Percentiles rank a stretch among this genome's conserved stretches.
phyloP scores from a whole-genome alignment of 2,113 vertebrate species.

The Percina caprodes region DNA sequence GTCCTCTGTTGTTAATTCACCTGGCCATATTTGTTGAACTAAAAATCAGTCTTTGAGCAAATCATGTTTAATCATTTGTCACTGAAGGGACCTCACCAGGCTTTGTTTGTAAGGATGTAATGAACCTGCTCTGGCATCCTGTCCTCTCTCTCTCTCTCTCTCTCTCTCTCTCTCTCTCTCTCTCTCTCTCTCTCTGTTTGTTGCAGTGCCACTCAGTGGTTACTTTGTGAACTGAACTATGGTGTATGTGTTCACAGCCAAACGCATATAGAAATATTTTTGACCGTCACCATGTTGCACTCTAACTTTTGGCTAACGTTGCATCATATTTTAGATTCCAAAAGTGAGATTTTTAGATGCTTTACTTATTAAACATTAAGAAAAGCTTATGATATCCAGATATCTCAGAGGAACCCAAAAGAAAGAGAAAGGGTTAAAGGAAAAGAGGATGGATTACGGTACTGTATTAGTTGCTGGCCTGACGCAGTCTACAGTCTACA shows the following conservation, averaged over 20 bases:
- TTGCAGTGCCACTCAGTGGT: slow-evolving; percentile 61
- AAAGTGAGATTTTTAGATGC: background rate
- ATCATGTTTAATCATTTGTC: background rate
- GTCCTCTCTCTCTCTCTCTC: background rate
- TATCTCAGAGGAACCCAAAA: background rate
- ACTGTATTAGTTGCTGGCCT: slow-evolving; percentile 5
- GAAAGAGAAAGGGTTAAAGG: background rate
- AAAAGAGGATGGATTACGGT: background rate
- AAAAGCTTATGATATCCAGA: background rate
- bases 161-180: too few relatives aligned
- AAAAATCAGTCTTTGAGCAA: background rate
- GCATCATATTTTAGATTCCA: background rate
- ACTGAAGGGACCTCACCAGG: background rate
- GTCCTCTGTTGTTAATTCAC: background rate
- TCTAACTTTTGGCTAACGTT: background rate
- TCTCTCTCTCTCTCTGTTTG: slow-evolving; percentile 18
- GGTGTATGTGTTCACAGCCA: background rate
- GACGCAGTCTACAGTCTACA: background rate
- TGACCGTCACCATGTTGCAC: background rate
- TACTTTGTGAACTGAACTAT: slow-evolving; percentile 27
- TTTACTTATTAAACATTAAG: background rate
- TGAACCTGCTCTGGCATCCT: slow-evolving; percentile 17
- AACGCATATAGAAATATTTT: background rate
- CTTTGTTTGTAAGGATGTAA: slow-evolving; percentile 44
- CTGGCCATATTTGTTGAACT: background rate